Percentiles rank a stretch among this genome's conserved stretches.
These are phyloP conservation scores for Drosophila meridiana DNA, from an alignment of 2,888 invertebrate genomes.

Conservation along the genomic window DNA sequence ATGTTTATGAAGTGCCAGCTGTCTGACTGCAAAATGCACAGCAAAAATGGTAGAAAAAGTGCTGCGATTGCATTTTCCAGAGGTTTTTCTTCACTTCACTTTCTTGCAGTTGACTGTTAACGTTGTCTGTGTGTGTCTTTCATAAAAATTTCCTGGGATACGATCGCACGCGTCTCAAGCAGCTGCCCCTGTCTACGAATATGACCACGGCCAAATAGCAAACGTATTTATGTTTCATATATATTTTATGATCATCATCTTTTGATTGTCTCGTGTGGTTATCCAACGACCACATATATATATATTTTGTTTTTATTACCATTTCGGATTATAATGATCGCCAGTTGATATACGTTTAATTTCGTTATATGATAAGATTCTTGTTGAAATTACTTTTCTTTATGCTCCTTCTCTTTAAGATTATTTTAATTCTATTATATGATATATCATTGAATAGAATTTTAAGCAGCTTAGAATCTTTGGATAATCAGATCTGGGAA, in stretches of 20 bases:
- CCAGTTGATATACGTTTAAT: conserved; percentile 11
- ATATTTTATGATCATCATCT: conserved; percentile 61
- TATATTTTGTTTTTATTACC: conserved; percentile 2
- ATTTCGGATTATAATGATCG: conserved; percentile 21
- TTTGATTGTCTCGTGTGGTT: conserved; percentile 63
- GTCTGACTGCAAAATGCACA: conserved; percentile 45
- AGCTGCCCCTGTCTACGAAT: conserved; percentile 39
- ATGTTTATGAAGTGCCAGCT: conserved; percentile 82
- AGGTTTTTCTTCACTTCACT: conserved; percentile 4
- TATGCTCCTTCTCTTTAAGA: not conserved
- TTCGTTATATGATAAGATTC: conserved; percentile 3
- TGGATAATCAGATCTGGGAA: no score
- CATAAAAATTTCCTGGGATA: conserved; percentile 48
- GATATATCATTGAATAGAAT: not conserved
- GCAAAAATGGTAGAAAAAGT: conserved; percentile 53
- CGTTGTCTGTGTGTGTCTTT: conserved; percentile 6
- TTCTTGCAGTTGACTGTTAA: conserved; percentile 1
- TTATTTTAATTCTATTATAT: not conserved
- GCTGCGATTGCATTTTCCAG: conserved; percentile 51
- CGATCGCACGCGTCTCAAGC: conserved; percentile 47
- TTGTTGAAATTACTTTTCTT: not conserved
- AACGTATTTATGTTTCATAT: conserved; percentile 74
- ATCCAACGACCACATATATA: conserved; percentile 16
- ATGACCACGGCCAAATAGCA: conserved; percentile 48
- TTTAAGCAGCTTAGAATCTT: not conserved